Conservation (phyloP, 1,140 invertebrate species). For the Caenorhabditis inopinata region DNA sequence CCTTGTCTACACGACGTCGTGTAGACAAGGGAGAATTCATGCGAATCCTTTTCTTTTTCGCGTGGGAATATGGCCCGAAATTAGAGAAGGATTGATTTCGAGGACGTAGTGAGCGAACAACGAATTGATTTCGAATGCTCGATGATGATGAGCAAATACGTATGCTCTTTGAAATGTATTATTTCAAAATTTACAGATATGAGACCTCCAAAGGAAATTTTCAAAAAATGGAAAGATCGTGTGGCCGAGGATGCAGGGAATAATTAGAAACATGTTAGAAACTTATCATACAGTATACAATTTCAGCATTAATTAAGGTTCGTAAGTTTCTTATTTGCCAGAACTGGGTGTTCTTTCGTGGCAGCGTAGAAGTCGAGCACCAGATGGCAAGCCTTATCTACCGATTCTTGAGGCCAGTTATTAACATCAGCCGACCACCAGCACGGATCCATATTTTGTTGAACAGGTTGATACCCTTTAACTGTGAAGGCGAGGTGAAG, state of each 20-base stretch:
- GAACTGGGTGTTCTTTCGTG: background rate
- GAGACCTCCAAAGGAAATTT: no score
- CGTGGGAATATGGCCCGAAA: slow-evolving; percentile 15
- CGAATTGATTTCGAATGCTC: background rate
- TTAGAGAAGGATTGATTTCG: slow-evolving; percentile 22
- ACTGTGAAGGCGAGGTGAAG: slow-evolving; percentile 58
- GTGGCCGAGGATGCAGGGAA: no score
- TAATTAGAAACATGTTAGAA: no score
- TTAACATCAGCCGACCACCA: slow-evolving; percentile 4
- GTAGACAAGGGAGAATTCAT: background rate
- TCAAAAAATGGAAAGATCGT: no score
- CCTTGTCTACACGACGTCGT: background rate
- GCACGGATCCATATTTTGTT: slow-evolving; percentile 18
- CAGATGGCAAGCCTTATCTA: slow-evolving; percentile 8
- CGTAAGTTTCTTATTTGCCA: background rate
- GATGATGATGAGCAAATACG: no score
- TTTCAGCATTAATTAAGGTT: no score
- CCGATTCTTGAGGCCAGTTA: background rate
- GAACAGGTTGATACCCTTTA: slow-evolving; percentile 6
- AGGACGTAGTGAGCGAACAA: background rate
- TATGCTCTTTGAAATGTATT: no score
- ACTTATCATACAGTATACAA: no score
- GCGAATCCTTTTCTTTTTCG: background rate
- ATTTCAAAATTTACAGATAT: no score
- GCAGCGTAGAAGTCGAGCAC: slow-evolving; percentile 17